phyloP scores from a whole-genome alignment of 23 tunicate genomes.

The Clavelina lepadiformis region DNA sequence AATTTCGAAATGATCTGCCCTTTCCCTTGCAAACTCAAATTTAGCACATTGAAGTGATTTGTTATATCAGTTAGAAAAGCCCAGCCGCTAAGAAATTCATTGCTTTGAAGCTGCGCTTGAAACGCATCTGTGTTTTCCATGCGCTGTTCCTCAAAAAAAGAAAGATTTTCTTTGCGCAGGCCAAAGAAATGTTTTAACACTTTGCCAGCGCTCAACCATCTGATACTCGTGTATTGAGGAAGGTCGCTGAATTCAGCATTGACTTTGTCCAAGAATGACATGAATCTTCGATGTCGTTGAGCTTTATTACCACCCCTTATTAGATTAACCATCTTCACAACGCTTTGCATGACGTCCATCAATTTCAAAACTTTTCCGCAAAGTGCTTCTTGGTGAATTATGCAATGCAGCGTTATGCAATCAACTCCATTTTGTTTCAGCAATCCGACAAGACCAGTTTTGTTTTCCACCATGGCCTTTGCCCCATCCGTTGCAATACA shows the following conservation, averaged over 20 bases:
- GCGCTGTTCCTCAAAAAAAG: slow-evolving; percentile 25
- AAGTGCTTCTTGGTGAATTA: slow-evolving; percentile 71
- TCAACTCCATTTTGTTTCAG: slow-evolving; percentile 38
- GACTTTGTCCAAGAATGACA: slow-evolving; percentile 27
- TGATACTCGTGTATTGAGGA: slow-evolving; percentile 17
- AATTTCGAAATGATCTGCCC: slow-evolving; percentile 12
- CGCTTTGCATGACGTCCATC: slow-evolving; percentile 40
- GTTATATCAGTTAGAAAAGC: slow-evolving; percentile 43
- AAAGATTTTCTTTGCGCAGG: slow-evolving; percentile 23
- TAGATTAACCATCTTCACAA: slow-evolving; percentile 45
- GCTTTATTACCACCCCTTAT: slow-evolving; percentile 41
- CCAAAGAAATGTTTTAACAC: slow-evolving; percentile 49
- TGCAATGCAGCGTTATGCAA: slow-evolving; percentile 46
- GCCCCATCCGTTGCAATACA: slow-evolving; percentile 60
- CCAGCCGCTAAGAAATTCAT: slow-evolving; percentile 6
- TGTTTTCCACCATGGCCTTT: slow-evolving; percentile 34
- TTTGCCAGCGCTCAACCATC: slow-evolving; percentile 66
- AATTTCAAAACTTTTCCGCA: slow-evolving; percentile 34
- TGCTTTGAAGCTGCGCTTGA: slow-evolving; percentile 11
- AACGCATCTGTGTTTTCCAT: not conserved
- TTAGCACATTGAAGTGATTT: slow-evolving; percentile 37
- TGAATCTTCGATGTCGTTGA: slow-evolving; percentile 33
- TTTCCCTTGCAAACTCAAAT: slow-evolving; percentile 28
- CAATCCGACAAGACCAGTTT: slow-evolving; percentile 26
- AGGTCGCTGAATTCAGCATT: slow-evolving; percentile 46